These are phyloP conservation scores for Chamaetylas fuelleborni DNA, from an alignment of 2,113 vertebrate species.

Conservation along the genomic window DNA sequence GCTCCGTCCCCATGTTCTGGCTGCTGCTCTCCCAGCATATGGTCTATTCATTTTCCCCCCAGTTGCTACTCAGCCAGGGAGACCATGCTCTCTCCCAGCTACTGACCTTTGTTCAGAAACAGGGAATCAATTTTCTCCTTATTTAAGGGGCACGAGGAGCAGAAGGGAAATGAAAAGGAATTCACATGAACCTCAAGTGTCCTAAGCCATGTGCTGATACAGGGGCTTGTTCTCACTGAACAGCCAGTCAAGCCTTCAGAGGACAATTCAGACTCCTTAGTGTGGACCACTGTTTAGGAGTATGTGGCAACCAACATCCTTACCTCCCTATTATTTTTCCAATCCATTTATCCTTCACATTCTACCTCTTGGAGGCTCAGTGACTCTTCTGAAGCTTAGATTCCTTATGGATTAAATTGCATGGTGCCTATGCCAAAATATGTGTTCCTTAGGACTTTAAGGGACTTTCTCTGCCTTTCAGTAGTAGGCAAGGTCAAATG, in stretches of 20 bases:
- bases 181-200: background rate
- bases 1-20: background rate
- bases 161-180: background rate
- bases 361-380: background rate
- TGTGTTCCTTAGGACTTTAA: background rate
- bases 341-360: background rate
- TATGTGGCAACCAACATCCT: background rate
- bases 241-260: background rate
- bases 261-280: background rate
- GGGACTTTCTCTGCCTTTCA: background rate
- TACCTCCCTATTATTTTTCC: background rate
- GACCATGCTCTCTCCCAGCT: background rate
- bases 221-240: background rate
- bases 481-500: background rate
- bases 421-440: background rate
- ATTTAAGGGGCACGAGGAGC: background rate
- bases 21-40: slow-evolving; percentile 7
- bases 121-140: background rate
- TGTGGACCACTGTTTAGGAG: background rate
- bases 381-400: background rate
- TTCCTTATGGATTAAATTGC: background rate
- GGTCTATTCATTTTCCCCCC: slow-evolving; percentile 18
- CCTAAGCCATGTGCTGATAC: background rate
- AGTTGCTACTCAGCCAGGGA: slow-evolving; percentile 34
- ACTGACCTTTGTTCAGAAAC: background rate